Evolutionary conservation across 2,113 vertebrate genomes (phyloP), one percentile per base, ranked within the genome.

Genomic region (Diglossa brunneiventris): DNA sequence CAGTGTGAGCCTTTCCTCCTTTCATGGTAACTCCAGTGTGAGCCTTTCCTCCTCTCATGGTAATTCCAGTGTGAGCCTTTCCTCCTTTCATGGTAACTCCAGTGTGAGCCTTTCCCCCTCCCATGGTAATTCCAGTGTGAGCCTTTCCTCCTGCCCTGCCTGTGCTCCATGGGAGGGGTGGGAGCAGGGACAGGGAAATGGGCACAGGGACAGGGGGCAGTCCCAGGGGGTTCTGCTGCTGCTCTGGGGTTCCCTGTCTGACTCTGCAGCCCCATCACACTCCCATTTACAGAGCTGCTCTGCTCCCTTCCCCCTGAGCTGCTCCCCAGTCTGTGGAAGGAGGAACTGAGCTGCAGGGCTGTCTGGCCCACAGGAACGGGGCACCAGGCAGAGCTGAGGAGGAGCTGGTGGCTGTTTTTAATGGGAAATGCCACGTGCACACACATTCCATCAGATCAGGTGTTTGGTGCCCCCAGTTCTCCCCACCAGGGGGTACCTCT

Each of bases 391-490:
- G 30, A 81, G 9, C n/a, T 11, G n/a, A 7, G n/a, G 59, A 52
- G 55, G 81, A 87, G 33, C 10, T 53, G 30, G 68, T 23, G 73
- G 3, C 44, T 50, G 26, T 15, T 63, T 7, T 10, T 15, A 21
- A 3, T 47, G 26, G 24, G 13, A 37, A 47, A 15, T 16, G 15
- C 50, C 33, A 2, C 0, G 12, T 50, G 30, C n/a, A 4, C 41
- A 1, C 6, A 8, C 10, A 1, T 39, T 28, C 31, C 3, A 6
- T 12, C 41, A 4, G 31, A 37, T 12, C 31, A 31, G 77, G 15
- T 31, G 15, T 44, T 80, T 33, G 50, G 50, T 63, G 44, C 53
- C 62, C 33, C 11, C 3, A 13, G 28, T 35, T 5, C 39, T 56
- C 15, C 37, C 41, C 18, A 2, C 9, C 5, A 13, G 20, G 27